Percentiles rank a stretch among this genome's conserved stretches.
Evolutionary conservation across 2,797 vertebrate genomes (phyloP).

Genomic region (Crocidura indochinensis): DNA sequence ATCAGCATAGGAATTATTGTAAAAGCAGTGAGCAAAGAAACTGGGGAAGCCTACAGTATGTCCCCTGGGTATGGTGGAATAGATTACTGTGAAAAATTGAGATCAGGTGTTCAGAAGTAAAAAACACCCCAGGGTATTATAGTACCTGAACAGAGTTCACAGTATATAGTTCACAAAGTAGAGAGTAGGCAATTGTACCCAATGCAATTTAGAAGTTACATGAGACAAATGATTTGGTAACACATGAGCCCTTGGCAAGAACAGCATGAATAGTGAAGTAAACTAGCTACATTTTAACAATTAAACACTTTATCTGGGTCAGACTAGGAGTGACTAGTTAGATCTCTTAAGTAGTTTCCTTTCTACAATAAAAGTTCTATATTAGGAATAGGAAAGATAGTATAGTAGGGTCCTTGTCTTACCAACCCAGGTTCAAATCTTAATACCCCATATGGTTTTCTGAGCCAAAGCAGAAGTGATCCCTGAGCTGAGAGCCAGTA

Average conservation of each 20-base stretch:
- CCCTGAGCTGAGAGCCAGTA: no score
- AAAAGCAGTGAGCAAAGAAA: slow-evolving; percentile 19
- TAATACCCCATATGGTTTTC: no score
- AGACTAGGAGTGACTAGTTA: background rate
- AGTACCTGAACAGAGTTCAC: background rate
- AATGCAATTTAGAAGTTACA: background rate
- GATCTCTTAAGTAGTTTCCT: slow-evolving; percentile 17
- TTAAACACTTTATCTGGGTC: background rate
- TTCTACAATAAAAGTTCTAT: background rate
- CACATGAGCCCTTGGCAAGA: slow-evolving; percentile 24
- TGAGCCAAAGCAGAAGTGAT: no score
- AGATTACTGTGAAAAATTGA: background rate
- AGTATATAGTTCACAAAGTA: background rate
- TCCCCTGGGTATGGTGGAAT: background rate
- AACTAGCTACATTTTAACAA: slow-evolving; percentile 41
- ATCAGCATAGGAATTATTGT: background rate
- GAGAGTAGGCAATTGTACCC: background rate
- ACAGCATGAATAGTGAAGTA: background rate
- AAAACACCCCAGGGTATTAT: no score
- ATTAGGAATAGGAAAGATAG: no score
- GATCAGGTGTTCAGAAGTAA: background rate
- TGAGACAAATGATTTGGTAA: slow-evolving; percentile 39
- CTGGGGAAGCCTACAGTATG: background rate
- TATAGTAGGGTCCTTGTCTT: no score
- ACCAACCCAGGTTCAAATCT: no score